These are phyloP conservation scores for Myotis myotis DNA, from an alignment of 2,797 vertebrate genomes.

Conservation along the genomic window DNA sequence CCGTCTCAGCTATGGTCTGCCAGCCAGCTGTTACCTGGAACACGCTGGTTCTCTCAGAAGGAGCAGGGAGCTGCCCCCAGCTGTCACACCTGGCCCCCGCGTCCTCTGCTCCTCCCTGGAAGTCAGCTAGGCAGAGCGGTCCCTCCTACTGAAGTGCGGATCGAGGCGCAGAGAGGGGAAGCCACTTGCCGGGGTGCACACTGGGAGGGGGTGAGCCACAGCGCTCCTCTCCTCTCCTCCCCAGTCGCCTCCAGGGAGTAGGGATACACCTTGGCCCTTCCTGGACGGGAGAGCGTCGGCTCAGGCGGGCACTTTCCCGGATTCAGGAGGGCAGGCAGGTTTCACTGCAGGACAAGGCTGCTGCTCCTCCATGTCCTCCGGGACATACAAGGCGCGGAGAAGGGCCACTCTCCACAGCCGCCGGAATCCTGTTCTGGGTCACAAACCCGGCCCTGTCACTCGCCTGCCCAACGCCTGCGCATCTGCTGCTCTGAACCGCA, in stretches of 20 bases:
- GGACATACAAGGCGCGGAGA: not conserved
- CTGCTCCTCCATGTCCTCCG: not conserved
- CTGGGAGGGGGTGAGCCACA: not conserved
- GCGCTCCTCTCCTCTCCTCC: not conserved
- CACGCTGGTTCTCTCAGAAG: not conserved
- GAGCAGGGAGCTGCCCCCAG: not conserved
- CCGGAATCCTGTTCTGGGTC: not conserved
- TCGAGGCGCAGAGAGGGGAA: not conserved
- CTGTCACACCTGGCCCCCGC: too few relatives aligned
- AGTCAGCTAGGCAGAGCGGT: not conserved
- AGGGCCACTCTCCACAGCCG: not conserved
- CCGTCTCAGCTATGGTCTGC: not conserved
- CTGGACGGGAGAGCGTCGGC: not conserved
- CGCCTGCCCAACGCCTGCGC: not conserved
- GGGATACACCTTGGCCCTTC: not conserved
- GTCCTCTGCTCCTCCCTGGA: not conserved
- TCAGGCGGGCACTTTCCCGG: not conserved
- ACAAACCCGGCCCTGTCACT: not conserved
- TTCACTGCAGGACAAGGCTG: not conserved
- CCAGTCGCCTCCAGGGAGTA: not conserved
- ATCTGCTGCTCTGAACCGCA: not conserved
- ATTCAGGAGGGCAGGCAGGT: not conserved
- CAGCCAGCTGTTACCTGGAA: not conserved
- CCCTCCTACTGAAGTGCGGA: not conserved
- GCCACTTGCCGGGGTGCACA: not conserved